Base-by-base conservation (phyloP, 2,888 invertebrate genomes). In the Pecten maximus region DNA sequence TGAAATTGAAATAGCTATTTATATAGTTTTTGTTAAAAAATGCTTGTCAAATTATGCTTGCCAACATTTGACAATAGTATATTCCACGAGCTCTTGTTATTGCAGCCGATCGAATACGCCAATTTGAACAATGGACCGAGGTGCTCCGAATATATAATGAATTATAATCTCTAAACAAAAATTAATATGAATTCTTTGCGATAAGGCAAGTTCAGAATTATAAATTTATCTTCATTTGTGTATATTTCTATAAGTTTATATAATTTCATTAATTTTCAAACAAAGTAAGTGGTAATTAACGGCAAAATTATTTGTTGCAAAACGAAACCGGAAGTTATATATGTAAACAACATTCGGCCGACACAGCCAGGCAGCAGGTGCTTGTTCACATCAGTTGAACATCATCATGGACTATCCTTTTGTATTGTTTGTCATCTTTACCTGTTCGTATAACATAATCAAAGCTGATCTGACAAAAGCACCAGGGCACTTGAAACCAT, bases 401-500 rank as follows among this genome's bases (percentile, higher is more conserved):
- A 28, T 35, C 23, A 74, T 23, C 74, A 74, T 74, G 74, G 74
- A 74, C 0, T 8, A 74, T 15, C 74, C 15, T 35, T 74, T 35
- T 74, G 28, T 16, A 35, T 28, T 74, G 74, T 10, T 74, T 74
- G 74, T 74, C 74, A 74, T 74, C 28, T 35, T 74, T 6, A 35
- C 12, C 39, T 40, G 88, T 28, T 28, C 23, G 12, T 23, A 74
- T 28, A 74, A 74, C 74, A 74, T 35, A 74, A 74, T 35, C 6
- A 28, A 10, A 28, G 90, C 87, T 15, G 94, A 94, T 87, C 88
- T 94, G 28, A 93, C 94, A 0, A 28, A 90, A 40, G 93, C 93
- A 88, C 92, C 93, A 4, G 96, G 96, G 10, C 96, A 96, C 90
- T 87, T 94, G 74, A 94, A 96, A 93, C 94, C 94, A 35, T 96